Conservation (phyloP, 2,113 vertebrate genomes). For the Labrus mixtus region DNA sequence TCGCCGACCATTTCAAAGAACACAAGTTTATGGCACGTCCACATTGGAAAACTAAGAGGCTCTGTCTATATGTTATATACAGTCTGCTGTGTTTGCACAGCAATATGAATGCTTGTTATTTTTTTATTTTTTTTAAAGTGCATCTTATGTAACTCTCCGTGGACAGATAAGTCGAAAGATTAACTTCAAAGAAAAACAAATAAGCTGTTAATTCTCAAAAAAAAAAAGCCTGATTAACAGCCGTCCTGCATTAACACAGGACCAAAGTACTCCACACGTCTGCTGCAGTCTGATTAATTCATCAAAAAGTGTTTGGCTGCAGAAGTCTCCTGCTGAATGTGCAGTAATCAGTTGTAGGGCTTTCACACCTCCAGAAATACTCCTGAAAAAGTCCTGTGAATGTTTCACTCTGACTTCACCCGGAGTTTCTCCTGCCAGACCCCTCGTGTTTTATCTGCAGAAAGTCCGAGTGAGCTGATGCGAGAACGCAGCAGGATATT, state of each 20-base stretch:
- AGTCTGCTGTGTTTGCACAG: background rate
- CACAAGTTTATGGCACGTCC: too few relatives aligned
- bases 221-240: constrained; percentile 17
- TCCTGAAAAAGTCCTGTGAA: too few relatives aligned
- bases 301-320: constrained; percentile 51
- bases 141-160: constrained; percentile 12
- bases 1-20: too few relatives aligned
- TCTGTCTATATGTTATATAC: background rate
- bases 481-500: too few relatives aligned
- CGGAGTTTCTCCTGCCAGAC: too few relatives aligned
- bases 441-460: too few relatives aligned
- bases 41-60: too few relatives aligned
- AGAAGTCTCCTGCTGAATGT: constrained; percentile 26
- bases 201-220: background rate
- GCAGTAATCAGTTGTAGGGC: constrained; percentile 22
- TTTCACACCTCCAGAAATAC: too few relatives aligned
- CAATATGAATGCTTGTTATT: background rate
- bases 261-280: constrained; percentile 42
- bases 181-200: constrained; percentile 8
- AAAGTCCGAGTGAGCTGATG: too few relatives aligned
- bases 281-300: constrained; percentile 53
- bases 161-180: constrained; percentile 37
- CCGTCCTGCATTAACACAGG: constrained; percentile 28
- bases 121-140: background rate
- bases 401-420: too few relatives aligned